phyloP scores from a whole-genome alignment of 37 sponge, comb jelly and placozoan genomes.

The Aphrocallistes beatrix region DNA sequence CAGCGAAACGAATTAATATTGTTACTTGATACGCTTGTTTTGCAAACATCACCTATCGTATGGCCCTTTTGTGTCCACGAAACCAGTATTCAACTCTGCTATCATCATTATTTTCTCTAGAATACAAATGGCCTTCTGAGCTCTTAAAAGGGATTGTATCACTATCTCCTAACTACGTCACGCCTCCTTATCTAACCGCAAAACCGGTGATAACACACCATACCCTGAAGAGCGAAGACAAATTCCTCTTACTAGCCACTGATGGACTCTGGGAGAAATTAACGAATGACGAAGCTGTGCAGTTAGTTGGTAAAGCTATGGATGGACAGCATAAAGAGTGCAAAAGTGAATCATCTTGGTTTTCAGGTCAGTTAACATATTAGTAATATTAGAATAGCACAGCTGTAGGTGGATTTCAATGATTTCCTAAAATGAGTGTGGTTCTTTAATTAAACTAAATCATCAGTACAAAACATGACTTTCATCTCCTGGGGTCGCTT shows the following conservation, averaged over 20 bases:
- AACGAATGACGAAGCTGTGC: slow-evolving; percentile 45
- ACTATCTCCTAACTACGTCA: slow-evolving; percentile 33
- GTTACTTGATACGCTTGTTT: too few relatives aligned
- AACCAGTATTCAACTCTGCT: too few relatives aligned
- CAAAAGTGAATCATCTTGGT: not conserved
- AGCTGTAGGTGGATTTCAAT: not conserved
- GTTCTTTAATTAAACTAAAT: too few relatives aligned
- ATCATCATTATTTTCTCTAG: too few relatives aligned
- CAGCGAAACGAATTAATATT: too few relatives aligned
- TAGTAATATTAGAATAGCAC: not conserved
- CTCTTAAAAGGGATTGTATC: slow-evolving; percentile 20
- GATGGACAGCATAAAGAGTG: not conserved
- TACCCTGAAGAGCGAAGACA: slow-evolving; percentile 19
- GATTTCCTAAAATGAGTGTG: not conserved
- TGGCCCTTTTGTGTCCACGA: too few relatives aligned
- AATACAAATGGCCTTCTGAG: slow-evolving; percentile 61
- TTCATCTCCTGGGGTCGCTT: too few relatives aligned
- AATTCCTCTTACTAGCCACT: slow-evolving; percentile 62
- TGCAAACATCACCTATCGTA: too few relatives aligned
- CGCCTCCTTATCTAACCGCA: slow-evolving; percentile 80
- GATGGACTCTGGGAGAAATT: slow-evolving; percentile 83
- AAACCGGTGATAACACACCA: slow-evolving; percentile 56
- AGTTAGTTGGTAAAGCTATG: slow-evolving; percentile 29
- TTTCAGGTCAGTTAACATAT: slow-evolving; percentile 10
- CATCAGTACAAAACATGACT: too few relatives aligned